Base-by-base conservation (phyloP, 2,797 vertebrate genomes). In the Pogoniulus pusillus region DNA sequence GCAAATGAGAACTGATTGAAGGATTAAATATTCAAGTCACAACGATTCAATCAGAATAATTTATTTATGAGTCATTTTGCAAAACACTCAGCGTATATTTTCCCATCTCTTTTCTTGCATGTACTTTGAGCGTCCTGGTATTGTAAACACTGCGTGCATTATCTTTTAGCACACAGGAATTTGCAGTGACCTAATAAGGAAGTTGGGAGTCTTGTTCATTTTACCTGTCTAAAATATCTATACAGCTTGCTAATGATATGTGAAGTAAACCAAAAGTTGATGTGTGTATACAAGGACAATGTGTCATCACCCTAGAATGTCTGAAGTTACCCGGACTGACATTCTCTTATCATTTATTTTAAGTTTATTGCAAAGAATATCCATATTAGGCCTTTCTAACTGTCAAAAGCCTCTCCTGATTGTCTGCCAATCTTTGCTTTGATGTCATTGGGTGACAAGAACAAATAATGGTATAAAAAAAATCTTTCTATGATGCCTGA, bases 51-150 rank as follows among this genome's bases (percentile, higher is more conserved):
- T 89, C 72, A 91, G 81, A 91, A 95, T 96, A 30, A 95, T 96
- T 96, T 97, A 96, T 96, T 97, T 97, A 95, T 89, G 87, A 96
- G 71, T 93, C 70, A 93, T 95, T 96, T 97, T 96, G 83, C 69
- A 71, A 96, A 95, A 93, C 60, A 80, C 74, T 80, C 47, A 77
- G 45, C 94, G 66, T 94, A 91, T 94, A 89, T 94, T 97, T 97
- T 90, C 59, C 51, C 75, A 66, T 93, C 70, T 89, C 89, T 96
- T 96, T 94, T 32, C 68, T 93, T 96, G 85, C 91, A 78, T 84
- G 75, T 63, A 74, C 94, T 90, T 94, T 94, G 87, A 91, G 93
- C 17, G 57, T 94, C 94, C 92, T 89, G 32, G 22, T 94, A 74
- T 74, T 96, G 91, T 93, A 96, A 94, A 91, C 82, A 88, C 63